Conservation (phyloP, 2,113 vertebrate species). For the Sphaerodactylus townsendi region DNA sequence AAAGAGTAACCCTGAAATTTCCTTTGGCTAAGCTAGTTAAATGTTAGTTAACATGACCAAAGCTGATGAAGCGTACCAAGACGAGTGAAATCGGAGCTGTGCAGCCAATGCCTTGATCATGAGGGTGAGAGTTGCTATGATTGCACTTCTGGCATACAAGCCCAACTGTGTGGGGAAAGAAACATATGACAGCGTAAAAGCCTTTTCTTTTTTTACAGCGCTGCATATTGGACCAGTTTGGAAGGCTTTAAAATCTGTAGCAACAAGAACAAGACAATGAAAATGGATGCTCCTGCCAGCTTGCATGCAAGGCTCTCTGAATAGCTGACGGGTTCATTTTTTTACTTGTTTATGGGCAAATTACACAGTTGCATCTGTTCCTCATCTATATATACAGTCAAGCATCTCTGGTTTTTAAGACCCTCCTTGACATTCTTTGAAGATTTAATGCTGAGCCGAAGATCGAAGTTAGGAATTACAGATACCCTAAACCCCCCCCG, state of each 20-base stretch:
- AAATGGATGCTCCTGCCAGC: conserved; percentile 33
- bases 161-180: conserved; percentile 60
- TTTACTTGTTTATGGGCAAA: conserved; percentile 68
- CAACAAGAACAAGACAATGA: conserved; percentile 38
- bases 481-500: conserved; percentile 52
- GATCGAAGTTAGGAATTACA: conserved; percentile 57
- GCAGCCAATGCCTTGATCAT: conserved; percentile 22
- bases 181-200: conserved; percentile 22
- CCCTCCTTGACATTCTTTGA: conserved; percentile 52
- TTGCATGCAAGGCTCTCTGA: conserved; percentile 32
- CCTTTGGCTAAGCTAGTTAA: too few relatives aligned
- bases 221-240: conserved; percentile 39
- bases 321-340: conserved; percentile 59
- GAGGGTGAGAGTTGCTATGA: conserved; percentile 13
- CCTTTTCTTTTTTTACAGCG: conserved; percentile 42
- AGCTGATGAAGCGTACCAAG: too few relatives aligned
- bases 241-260: conserved; percentile 37
- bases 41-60: too few relatives aligned
- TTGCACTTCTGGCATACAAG: conserved; percentile 22
- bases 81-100: too few relatives aligned
- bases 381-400: conserved; percentile 51
- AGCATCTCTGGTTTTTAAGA: conserved; percentile 52
- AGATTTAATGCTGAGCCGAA: conserved; percentile 55
- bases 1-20: too few relatives aligned
- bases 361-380: conserved; percentile 66